These are phyloP conservation scores for human DNA, from an alignment of 2,113 vertebrate genomes.

Conservation along the genomic window DNA sequence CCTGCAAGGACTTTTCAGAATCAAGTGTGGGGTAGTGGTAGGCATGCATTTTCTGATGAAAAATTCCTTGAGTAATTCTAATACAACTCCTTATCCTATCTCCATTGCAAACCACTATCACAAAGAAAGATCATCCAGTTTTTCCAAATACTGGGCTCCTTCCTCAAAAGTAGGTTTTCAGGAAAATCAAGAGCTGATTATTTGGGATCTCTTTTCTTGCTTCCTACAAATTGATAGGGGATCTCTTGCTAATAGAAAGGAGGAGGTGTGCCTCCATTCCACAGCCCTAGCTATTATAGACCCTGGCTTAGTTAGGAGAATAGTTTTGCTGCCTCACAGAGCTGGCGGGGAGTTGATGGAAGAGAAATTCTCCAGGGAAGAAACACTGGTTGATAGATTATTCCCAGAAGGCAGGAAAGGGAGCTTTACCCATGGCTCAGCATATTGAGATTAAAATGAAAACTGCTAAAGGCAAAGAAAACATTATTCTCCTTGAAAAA, in stretches of 20 bases:
- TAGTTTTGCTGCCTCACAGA: neutral
- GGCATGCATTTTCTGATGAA: neutral
- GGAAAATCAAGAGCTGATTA: neutral
- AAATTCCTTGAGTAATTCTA: neutral
- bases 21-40: neutral
- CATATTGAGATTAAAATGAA: slow-evolving; percentile 29
- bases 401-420: neutral
- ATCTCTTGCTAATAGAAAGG: neutral
- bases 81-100: neutral
- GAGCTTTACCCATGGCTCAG: neutral
- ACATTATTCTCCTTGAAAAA: neutral
- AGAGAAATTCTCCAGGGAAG: neutral
- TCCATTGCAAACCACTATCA: neutral
- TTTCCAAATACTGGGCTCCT: neutral
- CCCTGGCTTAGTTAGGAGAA: neutral
- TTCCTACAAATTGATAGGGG: neutral
- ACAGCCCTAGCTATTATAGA: neutral
- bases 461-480: slow-evolving; percentile 1
- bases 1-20: neutral
- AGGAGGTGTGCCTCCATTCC: neutral
- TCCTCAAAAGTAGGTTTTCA: neutral
- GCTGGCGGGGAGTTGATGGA: neutral
- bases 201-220: neutral
- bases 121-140: neutral
- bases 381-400: neutral